Conservation (phyloP, 2,797 vertebrate genomes). For the Pseudopleuronectes americanus region DNA sequence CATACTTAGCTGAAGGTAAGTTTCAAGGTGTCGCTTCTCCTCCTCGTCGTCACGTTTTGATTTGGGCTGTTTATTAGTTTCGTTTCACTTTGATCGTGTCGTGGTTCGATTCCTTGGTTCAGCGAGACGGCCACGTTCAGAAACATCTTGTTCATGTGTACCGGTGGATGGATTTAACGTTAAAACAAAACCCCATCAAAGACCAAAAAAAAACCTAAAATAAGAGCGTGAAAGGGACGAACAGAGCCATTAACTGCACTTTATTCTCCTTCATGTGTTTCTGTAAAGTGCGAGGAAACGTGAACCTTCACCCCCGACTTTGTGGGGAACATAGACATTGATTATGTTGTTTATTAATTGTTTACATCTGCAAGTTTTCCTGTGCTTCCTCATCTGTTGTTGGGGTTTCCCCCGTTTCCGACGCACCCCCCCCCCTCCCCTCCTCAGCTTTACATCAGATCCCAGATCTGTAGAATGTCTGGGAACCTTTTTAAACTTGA, state of each 20-base stretch:
- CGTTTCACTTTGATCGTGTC: slow-evolving; percentile 1
- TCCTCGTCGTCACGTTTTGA: slow-evolving; percentile 41
- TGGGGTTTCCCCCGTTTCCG: neutral
- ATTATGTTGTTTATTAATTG: slow-evolving; percentile 50
- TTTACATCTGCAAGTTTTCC: slow-evolving; percentile 65
- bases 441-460: slow-evolving; percentile 5
- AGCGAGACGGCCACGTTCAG: slow-evolving; percentile 83
- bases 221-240: slow-evolving; percentile 45
- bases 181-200: slow-evolving; percentile 27
- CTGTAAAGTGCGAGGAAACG: slow-evolving; percentile 45
- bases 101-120: slow-evolving; percentile 7
- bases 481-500: too few species aligned
- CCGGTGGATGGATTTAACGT: slow-evolving; percentile 70
- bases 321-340: slow-evolving; percentile 25
- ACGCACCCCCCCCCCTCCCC: too few species aligned
- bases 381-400: slow-evolving; percentile 31
- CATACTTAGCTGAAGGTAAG: slow-evolving; percentile 77
- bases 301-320: slow-evolving; percentile 23
- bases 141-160: slow-evolving; percentile 85
- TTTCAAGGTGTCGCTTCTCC: slow-evolving; percentile 40
- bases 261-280: slow-evolving; percentile 23
- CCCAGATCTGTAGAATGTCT: neutral
- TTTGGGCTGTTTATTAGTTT: neutral
- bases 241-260: slow-evolving; percentile 72
- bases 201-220: slow-evolving; percentile 18